These are phyloP conservation scores for Siderastrea siderea DNA, from an alignment of 92 coral and sea anemone genomes.

Conservation along the genomic window DNA sequence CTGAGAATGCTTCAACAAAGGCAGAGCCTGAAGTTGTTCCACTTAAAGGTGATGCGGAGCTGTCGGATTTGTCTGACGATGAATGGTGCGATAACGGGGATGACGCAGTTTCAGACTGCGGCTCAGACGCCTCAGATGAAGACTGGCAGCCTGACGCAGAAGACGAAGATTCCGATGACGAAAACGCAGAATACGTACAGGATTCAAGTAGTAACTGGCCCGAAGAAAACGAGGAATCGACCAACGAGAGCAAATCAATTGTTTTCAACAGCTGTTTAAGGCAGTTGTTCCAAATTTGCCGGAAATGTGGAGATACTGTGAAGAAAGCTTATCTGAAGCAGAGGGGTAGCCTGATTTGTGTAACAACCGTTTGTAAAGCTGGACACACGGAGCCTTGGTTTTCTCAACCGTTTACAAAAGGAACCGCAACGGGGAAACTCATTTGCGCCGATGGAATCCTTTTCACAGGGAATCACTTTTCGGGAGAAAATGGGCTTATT, in stretches of 20 bases:
- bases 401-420: conserved; percentile 2
- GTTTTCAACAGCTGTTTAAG: not conserved
- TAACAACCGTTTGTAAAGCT: not conserved
- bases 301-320: not conserved
- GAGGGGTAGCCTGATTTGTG: not conserved
- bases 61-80: conserved; percentile 1
- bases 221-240: not conserved
- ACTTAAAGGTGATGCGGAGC: not conserved
- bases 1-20: conserved; percentile 1
- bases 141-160: not conserved
- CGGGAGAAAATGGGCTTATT: not conserved
- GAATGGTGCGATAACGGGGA: not conserved
- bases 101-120: not conserved
- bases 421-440: conserved; percentile 4
- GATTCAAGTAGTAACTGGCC: not conserved
- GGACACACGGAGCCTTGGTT: not conserved
- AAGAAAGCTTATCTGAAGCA: not conserved
- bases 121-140: not conserved
- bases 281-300: not conserved
- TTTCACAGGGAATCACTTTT: not conserved
- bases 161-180: not conserved
- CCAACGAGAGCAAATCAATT: not conserved
- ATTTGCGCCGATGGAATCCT: not conserved
- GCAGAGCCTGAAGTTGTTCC: not conserved
- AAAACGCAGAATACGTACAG: not conserved